A percentile compares a stretch with the other conserved stretches of the same genome.
These are phyloP conservation scores for Orthosia incerta DNA, from an alignment of 2,888 invertebrate genomes.

Conservation along the genomic window DNA sequence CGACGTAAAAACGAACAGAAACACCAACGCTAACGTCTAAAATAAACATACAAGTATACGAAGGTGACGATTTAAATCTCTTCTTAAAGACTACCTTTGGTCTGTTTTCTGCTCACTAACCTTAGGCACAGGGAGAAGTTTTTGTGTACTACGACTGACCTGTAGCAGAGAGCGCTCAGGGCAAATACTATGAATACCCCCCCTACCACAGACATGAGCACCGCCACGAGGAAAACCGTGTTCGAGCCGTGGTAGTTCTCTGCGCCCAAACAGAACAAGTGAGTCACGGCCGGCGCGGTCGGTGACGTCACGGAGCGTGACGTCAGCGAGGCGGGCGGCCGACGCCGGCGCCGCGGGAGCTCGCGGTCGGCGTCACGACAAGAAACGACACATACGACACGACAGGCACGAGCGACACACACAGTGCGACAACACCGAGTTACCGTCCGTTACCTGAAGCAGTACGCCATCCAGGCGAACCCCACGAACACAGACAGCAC, in stretches of 20 bases:
- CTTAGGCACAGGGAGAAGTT: conserved; percentile 99
- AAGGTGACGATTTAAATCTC: conserved; percentile 91
- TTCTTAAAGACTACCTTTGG: conserved; percentile 93
- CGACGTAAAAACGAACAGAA: conserved; percentile 88
- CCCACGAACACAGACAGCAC: conserved; percentile 98
- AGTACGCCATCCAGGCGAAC: conserved; percentile 98
- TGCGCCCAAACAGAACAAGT: conserved; percentile 91
- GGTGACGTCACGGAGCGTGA: conserved; percentile 72
- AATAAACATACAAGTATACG: conserved; percentile 91
- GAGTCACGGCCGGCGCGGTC: conserved; percentile 76
- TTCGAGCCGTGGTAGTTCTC: conserved; percentile 99
- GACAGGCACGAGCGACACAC: conserved; percentile 86
- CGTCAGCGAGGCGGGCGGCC: conserved; percentile 78
- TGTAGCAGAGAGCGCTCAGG: conserved; percentile 99
- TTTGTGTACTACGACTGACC: conserved; percentile 99
- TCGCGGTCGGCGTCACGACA: conserved; percentile 70
- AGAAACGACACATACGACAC: conserved; percentile 72
- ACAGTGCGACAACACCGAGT: conserved; percentile 89
- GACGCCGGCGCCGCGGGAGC: conserved; percentile 80
- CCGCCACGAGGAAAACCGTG: conserved; percentile 99
- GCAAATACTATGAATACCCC: conserved; percentile 99
- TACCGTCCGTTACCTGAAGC: conserved; percentile 95
- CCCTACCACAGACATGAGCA: conserved; percentile 99
- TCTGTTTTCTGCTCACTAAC: conserved; percentile 98
- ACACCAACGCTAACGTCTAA: conserved; percentile 91